A percentile compares a stretch with the other conserved stretches of the same genome.
These are phyloP conservation scores for Litoditis marina DNA, from an alignment of 2,888 invertebrate genomes.

Conservation along the genomic window DNA sequence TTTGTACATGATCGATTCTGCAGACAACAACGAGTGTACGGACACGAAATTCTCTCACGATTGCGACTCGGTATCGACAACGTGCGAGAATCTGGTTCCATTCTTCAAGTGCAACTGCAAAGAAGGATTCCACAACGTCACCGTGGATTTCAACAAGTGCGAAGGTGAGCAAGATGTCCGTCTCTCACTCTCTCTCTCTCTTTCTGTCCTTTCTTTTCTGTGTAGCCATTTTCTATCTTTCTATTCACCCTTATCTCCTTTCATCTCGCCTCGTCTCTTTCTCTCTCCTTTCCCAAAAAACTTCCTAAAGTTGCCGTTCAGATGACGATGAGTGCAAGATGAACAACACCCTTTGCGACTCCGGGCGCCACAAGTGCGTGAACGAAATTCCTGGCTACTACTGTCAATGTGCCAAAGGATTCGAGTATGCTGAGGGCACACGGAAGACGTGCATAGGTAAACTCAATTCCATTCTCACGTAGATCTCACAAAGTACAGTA, in stretches of 20 bases:
- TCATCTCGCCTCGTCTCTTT: too few relatives aligned
- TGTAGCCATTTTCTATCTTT: neutral
- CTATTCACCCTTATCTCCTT: neutral
- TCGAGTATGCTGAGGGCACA: neutral
- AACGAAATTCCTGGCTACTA: conserved; percentile 1
- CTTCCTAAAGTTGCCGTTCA: too few relatives aligned
- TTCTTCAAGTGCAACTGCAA: conserved; percentile 10
- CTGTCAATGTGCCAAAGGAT: conserved; percentile 8
- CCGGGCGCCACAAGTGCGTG: conserved; percentile 6
- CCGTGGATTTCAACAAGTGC: too few relatives aligned
- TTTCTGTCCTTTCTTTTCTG: too few relatives aligned
- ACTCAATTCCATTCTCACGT: neutral
- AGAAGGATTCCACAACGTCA: conserved; percentile 14
- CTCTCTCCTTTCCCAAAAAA: too few relatives aligned
- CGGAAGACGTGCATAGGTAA: neutral
- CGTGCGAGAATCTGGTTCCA: conserved; percentile 7
- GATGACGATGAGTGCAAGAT: conserved; percentile 9
- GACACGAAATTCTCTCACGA: neutral
- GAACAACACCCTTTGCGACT: neutral
- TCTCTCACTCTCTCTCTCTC: too few relatives aligned
- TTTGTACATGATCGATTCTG: too few relatives aligned
- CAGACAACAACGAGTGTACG: conserved; percentile 14
- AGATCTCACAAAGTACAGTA: neutral
- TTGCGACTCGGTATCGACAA: conserved; percentile 4
- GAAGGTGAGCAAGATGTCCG: too few relatives aligned